A percentile compares a stretch with the other conserved stretches of the same genome.
Conservation (phyloP, 2,797 vertebrate species). For the Lutra lutra region DNA sequence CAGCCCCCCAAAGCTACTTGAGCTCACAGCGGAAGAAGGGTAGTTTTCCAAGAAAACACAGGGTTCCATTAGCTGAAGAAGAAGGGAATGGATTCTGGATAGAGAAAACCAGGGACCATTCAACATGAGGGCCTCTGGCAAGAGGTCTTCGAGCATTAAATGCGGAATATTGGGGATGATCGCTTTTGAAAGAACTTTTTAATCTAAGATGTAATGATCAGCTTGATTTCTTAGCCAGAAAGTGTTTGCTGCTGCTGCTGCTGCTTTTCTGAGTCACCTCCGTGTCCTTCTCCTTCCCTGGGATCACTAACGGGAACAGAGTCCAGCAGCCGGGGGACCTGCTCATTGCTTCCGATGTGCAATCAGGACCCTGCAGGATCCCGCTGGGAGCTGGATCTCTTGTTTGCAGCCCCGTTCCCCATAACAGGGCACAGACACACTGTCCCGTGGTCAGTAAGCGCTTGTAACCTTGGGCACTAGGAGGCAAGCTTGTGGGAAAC, state of each 20-base stretch:
- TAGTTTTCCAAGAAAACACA: not conserved
- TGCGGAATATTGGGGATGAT: not conserved
- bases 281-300: rapidly evolving
- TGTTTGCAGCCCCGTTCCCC: not conserved
- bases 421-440: not conserved
- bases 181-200: not conserved
- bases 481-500: not conserved
- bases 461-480: not conserved
- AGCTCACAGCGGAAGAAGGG: not conserved
- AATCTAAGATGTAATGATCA: not conserved
- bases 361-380: not conserved
- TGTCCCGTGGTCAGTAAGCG: not conserved
- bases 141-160: not conserved
- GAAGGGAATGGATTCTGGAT: not conserved
- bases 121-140: not conserved
- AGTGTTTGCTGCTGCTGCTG: not conserved
- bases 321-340: not conserved
- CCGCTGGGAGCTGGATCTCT: not conserved
- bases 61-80: not conserved
- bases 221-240: not conserved
- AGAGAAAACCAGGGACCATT: not conserved
- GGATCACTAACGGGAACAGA: not conserved
- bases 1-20: not conserved
- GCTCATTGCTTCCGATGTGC: not conserved
- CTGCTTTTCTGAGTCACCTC: not conserved